Base-by-base conservation (phyloP, 2,888 invertebrate species). In the Atherix ibis region DNA sequence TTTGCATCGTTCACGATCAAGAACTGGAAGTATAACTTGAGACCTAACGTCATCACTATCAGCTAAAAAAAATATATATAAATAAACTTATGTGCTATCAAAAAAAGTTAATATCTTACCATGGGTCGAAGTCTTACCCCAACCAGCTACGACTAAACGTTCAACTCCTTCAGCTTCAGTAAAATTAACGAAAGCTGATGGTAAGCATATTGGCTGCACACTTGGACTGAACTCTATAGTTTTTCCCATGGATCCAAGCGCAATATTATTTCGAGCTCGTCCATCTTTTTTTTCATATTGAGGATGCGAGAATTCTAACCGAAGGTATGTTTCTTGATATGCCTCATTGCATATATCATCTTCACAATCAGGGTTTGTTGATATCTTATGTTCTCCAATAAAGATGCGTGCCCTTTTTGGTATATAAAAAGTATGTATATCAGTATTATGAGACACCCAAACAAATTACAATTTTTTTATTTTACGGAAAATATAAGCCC, bases 291-390 rank as follows among this genome's bases (percentile, higher is more conserved):
- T n/a, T n/a, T n/a, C n/a, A 10, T 22, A 22, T 22, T 10, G 6
- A 6, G 6, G 6, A 22, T 22, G 22, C 10, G 10, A 6, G 10
- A 22, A 8, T 8, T 8, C 6, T 22, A 6, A 8, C 10, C 10
- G 6, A 22, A 22, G 6, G 6, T 22, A 8, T 8, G 10, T 10
- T 6, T 22, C 22, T 8, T 8, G 6, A 8, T 6, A 10, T 22
- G 22, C 6, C 6, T 6, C 6, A 8, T 6, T 10, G 47, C 61
- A 66, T 4, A 71, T 71, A 70, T 70, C 70, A 10, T 70, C 70
- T 15, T 69, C 67, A 26, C 36, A 37, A 32, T 37, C 36, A 14
- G 19, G 22, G 17, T 27, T 18, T 4, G 19, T 33, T 13, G 36
- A 12, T 29, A 33, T 5, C 17, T 37, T 32, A 32, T 37, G 32